Evolutionary conservation across 2,113 vertebrate species (phyloP).

Genomic region (Alethe diademata): DNA sequence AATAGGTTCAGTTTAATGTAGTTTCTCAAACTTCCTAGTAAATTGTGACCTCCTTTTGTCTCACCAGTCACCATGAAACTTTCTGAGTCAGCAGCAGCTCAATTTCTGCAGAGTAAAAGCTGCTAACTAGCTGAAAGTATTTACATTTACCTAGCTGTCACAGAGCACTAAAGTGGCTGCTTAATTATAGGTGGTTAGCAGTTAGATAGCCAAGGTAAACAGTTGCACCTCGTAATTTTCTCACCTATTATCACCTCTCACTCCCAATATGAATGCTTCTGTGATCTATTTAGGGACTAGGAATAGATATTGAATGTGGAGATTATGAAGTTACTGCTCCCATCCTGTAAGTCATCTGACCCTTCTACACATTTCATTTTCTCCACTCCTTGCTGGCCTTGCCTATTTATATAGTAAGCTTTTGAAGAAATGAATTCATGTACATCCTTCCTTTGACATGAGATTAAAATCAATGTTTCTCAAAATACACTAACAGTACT

Average conservation of each 20-base stretch:
- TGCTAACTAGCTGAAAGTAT: not conserved
- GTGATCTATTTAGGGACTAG: not conserved
- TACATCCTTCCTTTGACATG: not conserved
- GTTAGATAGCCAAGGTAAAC: not conserved
- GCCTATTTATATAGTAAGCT: not conserved
- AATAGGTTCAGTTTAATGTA: not conserved
- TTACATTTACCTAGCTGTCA: not conserved
- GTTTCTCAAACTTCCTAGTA: constrained; percentile 9
- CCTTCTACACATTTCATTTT: not conserved
- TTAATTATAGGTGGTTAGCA: not conserved
- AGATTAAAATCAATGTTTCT: not conserved
- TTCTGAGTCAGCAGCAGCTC: constrained; percentile 9
- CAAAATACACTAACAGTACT: not conserved
- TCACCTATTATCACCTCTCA: not conserved
- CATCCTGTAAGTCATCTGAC: not conserved
- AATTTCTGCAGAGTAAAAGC: not conserved
- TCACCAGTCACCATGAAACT: not conserved
- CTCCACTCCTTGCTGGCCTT: not conserved
- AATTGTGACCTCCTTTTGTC: not conserved
- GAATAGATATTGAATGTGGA: not conserved
- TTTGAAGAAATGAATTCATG: not conserved
- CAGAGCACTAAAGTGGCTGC: not conserved
- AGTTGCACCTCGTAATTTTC: not conserved
- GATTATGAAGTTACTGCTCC: not conserved
- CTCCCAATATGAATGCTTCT: not conserved